phyloP scores from a whole-genome alignment of 2,113 vertebrate genomes.

The Peucedramus taeniatus region DNA sequence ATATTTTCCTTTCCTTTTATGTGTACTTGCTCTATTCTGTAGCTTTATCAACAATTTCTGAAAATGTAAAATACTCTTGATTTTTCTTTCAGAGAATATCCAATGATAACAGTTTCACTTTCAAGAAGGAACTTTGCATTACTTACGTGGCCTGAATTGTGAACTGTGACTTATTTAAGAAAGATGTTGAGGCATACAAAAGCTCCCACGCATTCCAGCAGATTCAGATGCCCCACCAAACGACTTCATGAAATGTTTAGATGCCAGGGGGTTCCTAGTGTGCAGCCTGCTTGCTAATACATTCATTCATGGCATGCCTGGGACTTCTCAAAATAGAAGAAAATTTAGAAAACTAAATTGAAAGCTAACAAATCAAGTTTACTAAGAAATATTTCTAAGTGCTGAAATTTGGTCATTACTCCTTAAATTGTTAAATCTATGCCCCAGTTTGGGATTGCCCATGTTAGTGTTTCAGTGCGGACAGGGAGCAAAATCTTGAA shows the following conservation, averaged over 20 bases:
- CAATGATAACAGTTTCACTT: not conserved
- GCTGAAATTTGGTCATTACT: not conserved
- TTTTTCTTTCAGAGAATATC: not conserved
- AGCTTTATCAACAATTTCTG: not conserved
- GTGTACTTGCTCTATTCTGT: not conserved
- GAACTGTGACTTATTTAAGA: not conserved
- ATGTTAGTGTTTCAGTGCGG: accelerated
- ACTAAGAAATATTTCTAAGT: not conserved
- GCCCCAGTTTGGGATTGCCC: not conserved
- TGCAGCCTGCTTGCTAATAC: not conserved
- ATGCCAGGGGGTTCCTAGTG: not conserved
- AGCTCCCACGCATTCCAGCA: not conserved
- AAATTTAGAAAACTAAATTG: not conserved
- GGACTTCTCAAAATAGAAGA: not conserved
- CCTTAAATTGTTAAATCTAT: not conserved
- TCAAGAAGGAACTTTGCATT: not conserved
- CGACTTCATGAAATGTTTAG: not conserved
- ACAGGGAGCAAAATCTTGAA: not conserved
- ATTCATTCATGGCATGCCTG: not conserved
- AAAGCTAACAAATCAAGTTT: not conserved
- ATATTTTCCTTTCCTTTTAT: not conserved
- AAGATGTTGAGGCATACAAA: not conserved
- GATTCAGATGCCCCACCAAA: not conserved
- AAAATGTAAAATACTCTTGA: not conserved
- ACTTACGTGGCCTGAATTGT: not conserved